These are phyloP conservation scores for Strigamia crassipes DNA, from an alignment of 2,888 invertebrate genomes.

Conservation along the genomic window DNA sequence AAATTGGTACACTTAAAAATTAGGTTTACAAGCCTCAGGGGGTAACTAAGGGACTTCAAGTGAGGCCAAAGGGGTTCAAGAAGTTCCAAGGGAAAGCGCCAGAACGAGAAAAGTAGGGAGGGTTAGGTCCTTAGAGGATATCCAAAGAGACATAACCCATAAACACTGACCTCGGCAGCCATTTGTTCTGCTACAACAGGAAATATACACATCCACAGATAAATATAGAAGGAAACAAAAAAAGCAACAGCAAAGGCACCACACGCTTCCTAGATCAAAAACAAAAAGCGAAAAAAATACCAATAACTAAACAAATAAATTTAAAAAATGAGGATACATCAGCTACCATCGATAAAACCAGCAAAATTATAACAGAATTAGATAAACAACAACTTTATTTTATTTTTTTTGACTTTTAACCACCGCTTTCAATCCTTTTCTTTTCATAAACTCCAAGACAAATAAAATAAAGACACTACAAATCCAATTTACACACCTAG, in stretches of 20 bases:
- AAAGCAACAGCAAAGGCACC: not conserved
- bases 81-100: not conserved
- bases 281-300: not conserved
- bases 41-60: not conserved
- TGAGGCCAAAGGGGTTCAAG: slow-evolving; percentile 33
- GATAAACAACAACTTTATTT: not conserved
- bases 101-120: not conserved
- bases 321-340: not conserved
- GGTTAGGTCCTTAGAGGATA: slow-evolving; percentile 7
- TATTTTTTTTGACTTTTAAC: not conserved
- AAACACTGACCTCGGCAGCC: slow-evolving; percentile 31
- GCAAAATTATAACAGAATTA: not conserved
- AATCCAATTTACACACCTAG: slow-evolving; percentile 29
- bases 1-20: slow-evolving; percentile 27
- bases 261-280: slow-evolving; percentile 5
- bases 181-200: slow-evolving; percentile 37
- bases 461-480: slow-evolving; percentile 34
- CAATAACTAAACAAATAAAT: slow-evolving; percentile 16
- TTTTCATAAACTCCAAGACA: not conserved
- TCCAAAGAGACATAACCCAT: slow-evolving; percentile 31
- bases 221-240: slow-evolving; percentile 23
- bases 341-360: not conserved
- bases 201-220: slow-evolving; percentile 28
- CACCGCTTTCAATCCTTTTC: not conserved
- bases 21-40: slow-evolving; percentile 10